These are phyloP conservation scores for Pardalotus punctatus DNA, from an alignment of 2,113 vertebrate genomes.

Conservation along the genomic window DNA sequence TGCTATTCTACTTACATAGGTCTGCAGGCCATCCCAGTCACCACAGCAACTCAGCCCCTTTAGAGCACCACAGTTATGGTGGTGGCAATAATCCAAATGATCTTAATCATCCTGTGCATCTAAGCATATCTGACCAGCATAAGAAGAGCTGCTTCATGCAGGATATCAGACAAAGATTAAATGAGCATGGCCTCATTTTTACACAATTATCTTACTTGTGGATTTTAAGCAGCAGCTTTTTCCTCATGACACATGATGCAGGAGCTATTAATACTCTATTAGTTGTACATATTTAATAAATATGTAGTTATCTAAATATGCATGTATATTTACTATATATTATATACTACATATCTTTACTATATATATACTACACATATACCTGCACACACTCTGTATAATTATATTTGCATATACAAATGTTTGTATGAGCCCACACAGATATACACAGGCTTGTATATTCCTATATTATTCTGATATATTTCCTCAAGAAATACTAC, in stretches of 20 bases:
- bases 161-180: not conserved
- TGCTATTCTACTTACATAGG: not conserved
- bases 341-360: not conserved
- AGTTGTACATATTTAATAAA: not conserved
- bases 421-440: not conserved
- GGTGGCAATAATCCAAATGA: not conserved
- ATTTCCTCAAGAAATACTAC: not conserved
- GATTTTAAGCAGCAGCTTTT: not conserved
- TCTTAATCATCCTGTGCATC: not conserved
- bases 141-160: not conserved
- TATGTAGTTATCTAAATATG: not conserved
- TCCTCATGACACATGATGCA: not conserved
- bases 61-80: not conserved
- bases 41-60: not conserved
- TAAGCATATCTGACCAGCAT: not conserved
- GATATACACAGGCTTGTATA: no score
- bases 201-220: not conserved
- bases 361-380: not conserved
- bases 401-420: not conserved
- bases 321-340: not conserved
- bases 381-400: not conserved
- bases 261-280: not conserved
- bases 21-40: not conserved
- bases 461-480: not conserved
- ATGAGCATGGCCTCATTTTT: not conserved